A percentile compares a stretch with the other conserved stretches of the same genome.
Conservation (phyloP, 1,140 invertebrate genomes). For the Spodoptera litura region DNA sequence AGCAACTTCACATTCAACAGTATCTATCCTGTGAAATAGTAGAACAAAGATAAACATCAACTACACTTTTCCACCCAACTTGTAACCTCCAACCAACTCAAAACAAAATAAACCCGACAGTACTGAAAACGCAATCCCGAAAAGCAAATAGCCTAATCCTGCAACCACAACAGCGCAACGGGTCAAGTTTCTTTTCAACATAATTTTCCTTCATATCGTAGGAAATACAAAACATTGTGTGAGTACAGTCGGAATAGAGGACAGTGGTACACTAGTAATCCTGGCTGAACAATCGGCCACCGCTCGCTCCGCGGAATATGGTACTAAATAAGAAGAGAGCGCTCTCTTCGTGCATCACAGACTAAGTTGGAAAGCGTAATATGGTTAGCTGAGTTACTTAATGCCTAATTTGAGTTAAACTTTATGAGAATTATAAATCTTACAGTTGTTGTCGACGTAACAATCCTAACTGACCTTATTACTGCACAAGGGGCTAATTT, state of each 20-base stretch:
- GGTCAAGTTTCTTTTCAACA: slow-evolving; percentile 35
- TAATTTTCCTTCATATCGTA: slow-evolving; percentile 37
- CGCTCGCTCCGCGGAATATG: slow-evolving; percentile 55
- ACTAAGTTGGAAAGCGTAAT: background rate
- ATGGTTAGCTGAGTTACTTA: background rate
- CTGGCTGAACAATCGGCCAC: slow-evolving; percentile 57
- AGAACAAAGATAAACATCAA: too few relatives aligned
- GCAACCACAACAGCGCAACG: slow-evolving; percentile 1
- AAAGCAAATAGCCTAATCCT: slow-evolving; percentile 17
- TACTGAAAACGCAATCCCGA: slow-evolving; percentile 1
- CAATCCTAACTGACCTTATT: too few relatives aligned
- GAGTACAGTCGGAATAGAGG: slow-evolving; percentile 24
- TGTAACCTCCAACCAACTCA: background rate
- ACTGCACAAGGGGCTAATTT: background rate
- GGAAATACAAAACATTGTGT: slow-evolving; percentile 31
- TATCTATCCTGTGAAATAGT: too few relatives aligned
- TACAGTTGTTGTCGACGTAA: too few relatives aligned
- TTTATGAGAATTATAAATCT: too few relatives aligned
- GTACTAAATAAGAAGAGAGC: slow-evolving; percentile 60
- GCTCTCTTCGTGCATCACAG: slow-evolving; percentile 50
- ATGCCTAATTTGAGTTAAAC: slow-evolving; percentile 4
- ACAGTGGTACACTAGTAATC: slow-evolving; percentile 50
- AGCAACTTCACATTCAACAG: too few relatives aligned
- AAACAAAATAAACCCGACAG: background rate
- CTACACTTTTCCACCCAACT: too few relatives aligned